A percentile compares a stretch with the other conserved stretches of the same genome.
Evolutionary conservation across 2,113 vertebrate species (phyloP).

Genomic region (Dromas ardeola): DNA sequence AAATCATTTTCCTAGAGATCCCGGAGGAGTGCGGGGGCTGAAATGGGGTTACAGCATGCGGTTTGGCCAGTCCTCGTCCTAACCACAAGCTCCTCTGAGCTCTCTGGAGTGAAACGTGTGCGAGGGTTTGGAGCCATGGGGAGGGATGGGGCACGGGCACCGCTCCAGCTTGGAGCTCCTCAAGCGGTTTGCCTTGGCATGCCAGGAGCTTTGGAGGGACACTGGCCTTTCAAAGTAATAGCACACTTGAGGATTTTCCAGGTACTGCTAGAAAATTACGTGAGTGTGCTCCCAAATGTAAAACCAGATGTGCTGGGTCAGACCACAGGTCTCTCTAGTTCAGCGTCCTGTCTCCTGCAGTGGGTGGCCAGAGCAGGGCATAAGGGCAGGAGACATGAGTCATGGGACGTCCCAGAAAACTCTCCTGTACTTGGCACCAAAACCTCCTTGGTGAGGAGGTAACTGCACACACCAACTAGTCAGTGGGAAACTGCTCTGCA

Average conservation of each 20-base stretch:
- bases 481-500: background rate
- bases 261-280: conserved; percentile 45
- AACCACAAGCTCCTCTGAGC: background rate
- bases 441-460: background rate
- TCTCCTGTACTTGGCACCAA: background rate
- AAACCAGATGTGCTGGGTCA: conserved; percentile 31
- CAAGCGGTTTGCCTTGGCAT: background rate
- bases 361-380: background rate
- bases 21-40: background rate
- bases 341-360: background rate
- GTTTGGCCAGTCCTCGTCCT: background rate
- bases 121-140: background rate
- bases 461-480: background rate
- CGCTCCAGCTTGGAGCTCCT: background rate
- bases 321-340: background rate
- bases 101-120: background rate
- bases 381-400: background rate
- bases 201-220: conserved; percentile 23
- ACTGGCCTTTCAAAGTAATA: conserved; percentile 51
- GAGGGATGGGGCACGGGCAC: background rate
- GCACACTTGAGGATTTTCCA: conserved; percentile 42
- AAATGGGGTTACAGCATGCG: background rate
- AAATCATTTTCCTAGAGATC: background rate
- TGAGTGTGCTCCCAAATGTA: background rate
- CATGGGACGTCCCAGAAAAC: background rate